Base-by-base conservation (phyloP, 2,888 invertebrate genomes). In the Acleris literana region DNA sequence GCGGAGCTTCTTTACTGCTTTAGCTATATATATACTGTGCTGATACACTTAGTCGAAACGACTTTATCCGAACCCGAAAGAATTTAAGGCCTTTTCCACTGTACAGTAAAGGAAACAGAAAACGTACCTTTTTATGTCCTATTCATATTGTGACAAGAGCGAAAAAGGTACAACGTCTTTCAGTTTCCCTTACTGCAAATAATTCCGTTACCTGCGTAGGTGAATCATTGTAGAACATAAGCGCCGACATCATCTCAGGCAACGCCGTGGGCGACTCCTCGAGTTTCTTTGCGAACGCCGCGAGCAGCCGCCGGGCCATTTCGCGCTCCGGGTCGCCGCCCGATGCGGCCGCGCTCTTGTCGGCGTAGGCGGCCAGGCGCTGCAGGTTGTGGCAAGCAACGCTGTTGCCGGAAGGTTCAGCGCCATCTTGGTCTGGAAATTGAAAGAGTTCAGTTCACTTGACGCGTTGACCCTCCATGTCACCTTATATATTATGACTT, bases 361-460 rank as follows among this genome's bases (percentile, higher is more conserved):
- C 94, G 46, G 95, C 94, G 79, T 97, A 95, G 0, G 95, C 94
- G 0, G 96, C 94, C 25, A 98, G 90, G 6, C 97, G 93, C 39
- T 96, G 92, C 17, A 98, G 90, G 89, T 99, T 99, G 77, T 94
- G 94, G 20, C 96, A 96, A 0, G 98, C 93, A 0, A 98, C 96
- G 53, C 98, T 98, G 84, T 99, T 99, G 43, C 98, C 97, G 48
- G 96, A 96, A 0, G 99, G 99, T 81, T 99, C 98, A 0, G 98
- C 98, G 16, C 98, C 98, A 82, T 99, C 99, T 86, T 97, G 97
- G 84, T 97, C 98, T 98, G 83, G 1, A 74, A 74, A 70, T 48
- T 3, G 39, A 39, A 39, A 44, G 5, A 11, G 44, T n/a, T n/a
- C 17, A 44, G n/a, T n/a, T 46, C 46, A 46, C 5, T 46, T 46